These are phyloP conservation scores for Euleptes europaea DNA, from an alignment of 2,113 vertebrate species.

Conservation along the genomic window DNA sequence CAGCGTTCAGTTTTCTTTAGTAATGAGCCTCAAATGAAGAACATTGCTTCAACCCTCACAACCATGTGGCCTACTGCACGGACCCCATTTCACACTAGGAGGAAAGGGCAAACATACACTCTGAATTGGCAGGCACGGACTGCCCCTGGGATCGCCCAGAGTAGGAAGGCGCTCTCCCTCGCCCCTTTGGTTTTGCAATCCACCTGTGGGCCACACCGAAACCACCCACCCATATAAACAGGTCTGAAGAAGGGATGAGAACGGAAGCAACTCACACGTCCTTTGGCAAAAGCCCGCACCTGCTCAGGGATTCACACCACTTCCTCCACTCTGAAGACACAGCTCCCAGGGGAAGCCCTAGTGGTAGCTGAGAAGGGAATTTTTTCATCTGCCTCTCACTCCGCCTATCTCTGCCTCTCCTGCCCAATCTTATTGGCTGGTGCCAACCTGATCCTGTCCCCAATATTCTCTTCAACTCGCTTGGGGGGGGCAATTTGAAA, in stretches of 20 bases:
- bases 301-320: background rate
- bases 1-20: background rate
- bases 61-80: background rate
- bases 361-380: background rate
- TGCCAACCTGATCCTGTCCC: background rate
- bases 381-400: background rate
- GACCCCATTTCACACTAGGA: constrained; percentile 15
- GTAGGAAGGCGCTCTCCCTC: background rate
- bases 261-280: background rate
- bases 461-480: background rate
- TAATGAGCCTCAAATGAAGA: background rate
- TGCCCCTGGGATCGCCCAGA: background rate
- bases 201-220: background rate
- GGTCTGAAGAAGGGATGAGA: background rate
- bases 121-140: background rate
- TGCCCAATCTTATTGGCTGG: background rate
- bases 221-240: background rate
- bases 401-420: background rate
- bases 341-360: background rate
- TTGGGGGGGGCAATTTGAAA: no score
- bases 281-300: background rate
- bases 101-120: background rate
- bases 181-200: no score
- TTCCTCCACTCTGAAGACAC: background rate
- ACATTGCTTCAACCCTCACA: background rate